Evolutionary conservation across 1,140 invertebrate species (phyloP), one percentile per base, ranked within the genome.

Genomic region (Lepidurus couesii): DNA sequence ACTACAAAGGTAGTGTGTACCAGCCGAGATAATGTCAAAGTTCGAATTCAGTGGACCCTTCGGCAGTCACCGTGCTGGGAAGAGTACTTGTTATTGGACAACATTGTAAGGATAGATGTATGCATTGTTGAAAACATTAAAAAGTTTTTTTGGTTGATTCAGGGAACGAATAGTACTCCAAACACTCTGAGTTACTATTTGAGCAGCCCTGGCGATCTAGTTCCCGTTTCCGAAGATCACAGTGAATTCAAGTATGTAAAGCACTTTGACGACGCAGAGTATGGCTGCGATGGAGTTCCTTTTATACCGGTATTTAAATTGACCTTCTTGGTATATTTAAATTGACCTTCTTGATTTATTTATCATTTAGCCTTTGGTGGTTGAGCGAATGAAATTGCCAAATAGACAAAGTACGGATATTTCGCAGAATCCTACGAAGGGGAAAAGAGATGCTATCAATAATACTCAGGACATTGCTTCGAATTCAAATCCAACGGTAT

Each of bases 61-160:
- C 77, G 84, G 53, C 81, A 84, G 65, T 83, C 83, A 47, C 84
- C 84, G 8, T 86, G 85, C 80, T 85, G 82, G 82, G 83, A 84
- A 77, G 85, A 85, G 78, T 86, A 85, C 80, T 74, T 84, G 42
- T 80, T 77, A 44, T 77, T 82, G 42, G 82, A 85, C 77, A 80
- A 82, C 26, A 26, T 81, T 75, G 82, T 84, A 81, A 80, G 78
- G 75, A 44, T 43, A 26, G 74, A 76, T 81, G n/a, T 80, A 26
- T 76, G 65, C 76, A 45, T 76, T 80, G 53, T 79, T 76, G 1
- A 44, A 42, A 76, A 9, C 24, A 65, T 24, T n/a, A 42, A 42
- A 78, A 65, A 75, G 75, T 42, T 74, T 53, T n/a, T 47, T 80
- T 75, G n/a, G 74, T 80, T 81, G 8, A 82, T 47, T 53, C 42